phyloP scores from a whole-genome alignment of 2,888 invertebrate genomes.

The Nomada fabriciana region DNA sequence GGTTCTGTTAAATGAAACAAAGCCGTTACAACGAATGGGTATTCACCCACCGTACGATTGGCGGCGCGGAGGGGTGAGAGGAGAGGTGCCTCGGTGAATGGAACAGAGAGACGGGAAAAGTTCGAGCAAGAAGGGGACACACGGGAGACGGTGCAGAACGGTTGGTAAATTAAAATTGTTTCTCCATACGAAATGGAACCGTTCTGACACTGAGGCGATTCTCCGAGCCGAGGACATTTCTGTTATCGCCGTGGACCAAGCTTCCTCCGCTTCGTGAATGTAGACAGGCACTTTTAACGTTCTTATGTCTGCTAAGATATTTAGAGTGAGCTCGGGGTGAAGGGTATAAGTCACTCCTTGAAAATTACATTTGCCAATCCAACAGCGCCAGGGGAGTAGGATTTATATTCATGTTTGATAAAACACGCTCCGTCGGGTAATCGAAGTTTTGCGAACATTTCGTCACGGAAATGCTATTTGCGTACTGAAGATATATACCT shows the following conservation, averaged over 20 bases:
- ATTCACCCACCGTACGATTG: constrained; percentile 70
- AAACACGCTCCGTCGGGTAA: neutral
- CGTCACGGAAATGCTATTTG: neutral
- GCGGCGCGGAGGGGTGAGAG: constrained; percentile 37
- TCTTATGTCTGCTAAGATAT: constrained; percentile 6
- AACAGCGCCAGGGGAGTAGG: neutral
- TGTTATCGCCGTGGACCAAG: constrained; percentile 38
- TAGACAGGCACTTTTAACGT: constrained; percentile 8
- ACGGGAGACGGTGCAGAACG: constrained; percentile 61
- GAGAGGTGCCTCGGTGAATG: constrained; percentile 16
- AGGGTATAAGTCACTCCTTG: neutral
- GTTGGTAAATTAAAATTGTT: constrained; percentile 80
- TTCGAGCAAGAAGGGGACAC: constrained; percentile 25
- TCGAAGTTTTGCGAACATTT: constrained; percentile 11
- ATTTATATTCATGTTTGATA: neutral
- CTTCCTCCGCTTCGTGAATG: neutral
- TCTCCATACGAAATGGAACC: constrained; percentile 77
- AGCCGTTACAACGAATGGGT: constrained; percentile 81
- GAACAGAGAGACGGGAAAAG: constrained; percentile 41
- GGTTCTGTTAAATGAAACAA: constrained; percentile 82
- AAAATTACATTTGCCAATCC: neutral
- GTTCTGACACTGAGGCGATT: constrained; percentile 64
- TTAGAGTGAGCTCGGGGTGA: neutral
- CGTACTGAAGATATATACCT: too few relatives aligned
- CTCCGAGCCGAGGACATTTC: constrained; percentile 42